phyloP scores from a whole-genome alignment of 2,113 vertebrate species.

The Mobula hypostoma region DNA sequence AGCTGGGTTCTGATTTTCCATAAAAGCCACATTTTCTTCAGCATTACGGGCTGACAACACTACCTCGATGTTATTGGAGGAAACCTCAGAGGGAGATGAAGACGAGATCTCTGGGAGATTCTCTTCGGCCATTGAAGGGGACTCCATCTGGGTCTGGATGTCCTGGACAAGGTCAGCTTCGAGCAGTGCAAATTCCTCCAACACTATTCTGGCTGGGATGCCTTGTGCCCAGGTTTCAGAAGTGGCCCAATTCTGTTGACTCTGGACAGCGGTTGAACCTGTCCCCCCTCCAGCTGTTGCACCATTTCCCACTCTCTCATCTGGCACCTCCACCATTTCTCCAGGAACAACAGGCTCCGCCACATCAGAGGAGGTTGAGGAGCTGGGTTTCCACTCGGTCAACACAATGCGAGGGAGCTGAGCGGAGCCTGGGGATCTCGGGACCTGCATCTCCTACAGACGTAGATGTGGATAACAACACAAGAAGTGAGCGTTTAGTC shows the following conservation, averaged over 20 bases:
- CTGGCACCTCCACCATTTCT: neutral
- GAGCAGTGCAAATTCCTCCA: neutral
- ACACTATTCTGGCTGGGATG: too few species aligned
- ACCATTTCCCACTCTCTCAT: too few species aligned
- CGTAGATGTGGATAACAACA: conserved; percentile 5
- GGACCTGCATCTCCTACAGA: conserved; percentile 18
- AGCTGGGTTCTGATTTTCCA: conserved; percentile 47
- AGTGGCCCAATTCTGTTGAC: neutral
- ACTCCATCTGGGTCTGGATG: neutral
- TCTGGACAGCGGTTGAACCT: neutral
- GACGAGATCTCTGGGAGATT: neutral
- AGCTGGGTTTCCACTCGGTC: conserved; percentile 62
- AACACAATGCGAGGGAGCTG: conserved; percentile 71
- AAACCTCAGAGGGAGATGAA: neutral
- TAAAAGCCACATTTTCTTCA: conserved; percentile 42
- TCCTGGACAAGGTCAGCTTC: neutral
- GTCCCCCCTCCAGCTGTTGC: neutral
- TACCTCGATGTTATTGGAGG: neutral
- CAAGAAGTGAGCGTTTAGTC: neutral
- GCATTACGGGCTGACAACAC: neutral
- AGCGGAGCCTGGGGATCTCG: neutral
- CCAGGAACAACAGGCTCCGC: conserved; percentile 20
- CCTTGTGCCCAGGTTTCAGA: neutral
- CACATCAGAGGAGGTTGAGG: conserved; percentile 48
- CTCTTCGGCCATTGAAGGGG: neutral